Base-by-base conservation (phyloP, 2,113 vertebrate genomes). In the Crypturellus undulatus region DNA sequence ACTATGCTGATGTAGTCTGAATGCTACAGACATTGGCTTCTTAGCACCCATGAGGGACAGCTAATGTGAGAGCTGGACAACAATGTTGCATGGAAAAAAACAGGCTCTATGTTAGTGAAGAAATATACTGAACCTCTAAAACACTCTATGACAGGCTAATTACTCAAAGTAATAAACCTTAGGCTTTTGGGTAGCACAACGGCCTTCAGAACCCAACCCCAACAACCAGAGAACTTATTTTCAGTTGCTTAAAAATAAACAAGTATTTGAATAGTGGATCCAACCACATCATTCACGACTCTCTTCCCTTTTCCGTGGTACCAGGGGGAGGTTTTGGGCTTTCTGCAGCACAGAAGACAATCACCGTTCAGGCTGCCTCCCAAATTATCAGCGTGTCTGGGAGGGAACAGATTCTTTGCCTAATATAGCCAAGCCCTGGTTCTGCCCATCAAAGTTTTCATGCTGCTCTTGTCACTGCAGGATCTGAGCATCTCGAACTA, bases 141-240 rank as follows among this genome's bases (percentile, higher is more conserved):
- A 70, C 9, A 58, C 64, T 91, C 36, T 80, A 42, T 8, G 40
- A 86, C 90, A 60, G 47, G 59, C 49, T 70, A 71, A 79, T 69
- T 62, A 76, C 47, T 40, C 71, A 26, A 64, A 93, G 68, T 2
- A 1, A 63, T 77, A 81, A 85, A 75, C 79, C 77, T 62, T 49
- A 36, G 42, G 56, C 65, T 96, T 79, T 79, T 78, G 77, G 65
- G 62, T 47, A 21, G 69, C 83, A 75, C 72, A 92, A 81, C 34
- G 65, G 58, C 79, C 70, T 86, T 95, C 79, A 60, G 58, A 78
- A 72, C 51, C 76, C 85, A 80, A 32, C 4, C 1, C 49, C 51
- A 80, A 51, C 94, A 96, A 90, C 73, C 94, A 80, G 47, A 89
- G 83, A 87, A 78, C 52, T 89, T 89, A 87, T 92, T 96, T 92